Base-by-base conservation (phyloP, 2,113 vertebrate genomes). In the Caretta caretta region DNA sequence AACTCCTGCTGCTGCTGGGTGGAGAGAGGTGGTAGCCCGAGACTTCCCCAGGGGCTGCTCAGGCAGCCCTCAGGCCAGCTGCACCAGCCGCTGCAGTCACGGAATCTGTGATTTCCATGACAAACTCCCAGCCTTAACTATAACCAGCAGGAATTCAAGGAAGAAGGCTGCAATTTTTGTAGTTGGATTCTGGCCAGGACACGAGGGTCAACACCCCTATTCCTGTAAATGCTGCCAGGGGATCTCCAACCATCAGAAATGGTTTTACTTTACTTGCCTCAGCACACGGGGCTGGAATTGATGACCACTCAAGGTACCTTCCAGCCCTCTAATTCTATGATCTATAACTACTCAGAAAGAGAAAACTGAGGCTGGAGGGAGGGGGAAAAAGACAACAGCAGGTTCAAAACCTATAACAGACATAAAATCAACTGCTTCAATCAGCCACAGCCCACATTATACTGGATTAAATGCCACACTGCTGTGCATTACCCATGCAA, bases 231-330 rank as follows among this genome's bases (percentile, higher is more conserved):
- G 20, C 42, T 35, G 17, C 57, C 5, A 10, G 48, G 57, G 19
- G 2, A 31, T 31, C 1, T 17, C 4, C 1, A 22, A 3, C 0
- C 9, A 83, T 76, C 80, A 38, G 48, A 35, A 8, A 0, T 25
- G 56, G 56, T 42, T 5, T 19, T 1, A 1, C 11, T 69, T 69
- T 69, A 38, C 17, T 72, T 38, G 35, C 19, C 35, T 72, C 65
- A 72, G 65, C 65, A 72, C n/a, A 38, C 17, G 8, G n/a, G 19
- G 17, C 19, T 22, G 65, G 35, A 72, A 22, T 38, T 72, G 65
- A 72, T 72, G 65, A 38, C n/a, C 17, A 22, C n/a, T 38, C 35
- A 22, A 72, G 10, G 65, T 38, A 20, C 65, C 17, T 38, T 20
- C 65, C 17, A 72, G n/a, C n/a, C 65, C 65, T 5, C 17, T n/a